Evolutionary conservation across 1,140 invertebrate genomes (phyloP).

Genomic region (Diorhabda sublineata): DNA sequence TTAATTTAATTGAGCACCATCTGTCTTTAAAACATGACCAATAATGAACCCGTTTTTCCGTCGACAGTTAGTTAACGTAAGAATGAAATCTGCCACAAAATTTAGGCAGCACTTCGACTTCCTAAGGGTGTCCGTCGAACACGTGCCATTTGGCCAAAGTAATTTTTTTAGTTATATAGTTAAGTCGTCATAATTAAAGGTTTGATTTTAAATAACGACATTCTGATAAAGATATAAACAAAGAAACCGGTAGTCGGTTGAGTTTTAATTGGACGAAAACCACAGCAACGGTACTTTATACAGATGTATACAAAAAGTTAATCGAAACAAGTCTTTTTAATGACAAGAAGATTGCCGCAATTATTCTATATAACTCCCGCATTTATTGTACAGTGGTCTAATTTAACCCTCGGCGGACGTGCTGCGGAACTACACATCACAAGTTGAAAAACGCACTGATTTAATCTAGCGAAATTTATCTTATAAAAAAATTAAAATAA

Average conservation of each 20-base stretch:
- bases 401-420: too few relatives aligned
- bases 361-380: too few relatives aligned
- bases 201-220: constrained; percentile 1
- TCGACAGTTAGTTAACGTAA: not conserved
- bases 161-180: not conserved
- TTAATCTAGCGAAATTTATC: too few relatives aligned
- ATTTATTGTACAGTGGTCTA: too few relatives aligned
- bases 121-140: not conserved
- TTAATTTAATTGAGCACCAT: not conserved
- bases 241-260: not conserved
- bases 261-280: not conserved
- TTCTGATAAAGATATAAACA: not conserved
- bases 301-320: too few relatives aligned
- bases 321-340: too few relatives aligned
- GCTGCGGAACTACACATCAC: too few relatives aligned
- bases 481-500: too few relatives aligned
- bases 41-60: not conserved
- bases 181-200: not conserved
- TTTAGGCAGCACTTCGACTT: not conserved
- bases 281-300: too few relatives aligned
- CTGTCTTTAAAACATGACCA: constrained; percentile 1
- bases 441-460: too few relatives aligned
- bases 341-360: too few relatives aligned
- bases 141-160: not conserved
- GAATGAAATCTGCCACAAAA: not conserved